phyloP scores from a whole-genome alignment of 2,888 invertebrate species.

The Drosophila meridiana region DNA sequence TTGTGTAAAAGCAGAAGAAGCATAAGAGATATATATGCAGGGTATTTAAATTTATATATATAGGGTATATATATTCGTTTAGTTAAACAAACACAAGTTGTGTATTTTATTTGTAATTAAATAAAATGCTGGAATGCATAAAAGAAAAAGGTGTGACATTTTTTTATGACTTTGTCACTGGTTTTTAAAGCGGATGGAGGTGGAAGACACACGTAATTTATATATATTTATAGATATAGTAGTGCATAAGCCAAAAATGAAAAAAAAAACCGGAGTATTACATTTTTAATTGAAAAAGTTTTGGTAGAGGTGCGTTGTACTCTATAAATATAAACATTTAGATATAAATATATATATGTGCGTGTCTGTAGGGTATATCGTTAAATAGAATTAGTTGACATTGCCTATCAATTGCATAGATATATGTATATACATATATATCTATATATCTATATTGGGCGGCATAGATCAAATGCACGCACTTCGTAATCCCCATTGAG shows the following conservation, averaged over 20 bases:
- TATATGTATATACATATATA: background rate
- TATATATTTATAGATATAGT: constrained; percentile 34
- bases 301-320: background rate
- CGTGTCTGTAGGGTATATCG: background rate
- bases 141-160: constrained; percentile 78
- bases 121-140: constrained; percentile 53
- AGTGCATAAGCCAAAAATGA: constrained; percentile 4
- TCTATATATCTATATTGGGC: constrained; percentile 23
- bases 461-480: constrained; percentile 72
- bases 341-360: background rate
- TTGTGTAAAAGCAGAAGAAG: constrained; percentile 12
- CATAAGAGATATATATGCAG: constrained; percentile 2
- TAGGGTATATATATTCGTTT: constrained; percentile 11
- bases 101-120: constrained; percentile 69
- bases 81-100: constrained; percentile 13
- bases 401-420: constrained; percentile 44
- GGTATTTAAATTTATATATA: constrained; percentile 7
- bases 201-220: constrained; percentile 46
- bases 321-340: background rate
- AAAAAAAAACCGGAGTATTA: background rate
- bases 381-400: constrained; percentile 61
- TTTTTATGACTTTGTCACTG: constrained; percentile 82
- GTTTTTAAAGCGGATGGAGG: constrained; percentile 9
- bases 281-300: constrained; percentile 34
- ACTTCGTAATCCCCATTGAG: constrained; percentile 84